phyloP scores from a whole-genome alignment of 2,888 invertebrate species.

The Chaetogeoica ovagalla region DNA sequence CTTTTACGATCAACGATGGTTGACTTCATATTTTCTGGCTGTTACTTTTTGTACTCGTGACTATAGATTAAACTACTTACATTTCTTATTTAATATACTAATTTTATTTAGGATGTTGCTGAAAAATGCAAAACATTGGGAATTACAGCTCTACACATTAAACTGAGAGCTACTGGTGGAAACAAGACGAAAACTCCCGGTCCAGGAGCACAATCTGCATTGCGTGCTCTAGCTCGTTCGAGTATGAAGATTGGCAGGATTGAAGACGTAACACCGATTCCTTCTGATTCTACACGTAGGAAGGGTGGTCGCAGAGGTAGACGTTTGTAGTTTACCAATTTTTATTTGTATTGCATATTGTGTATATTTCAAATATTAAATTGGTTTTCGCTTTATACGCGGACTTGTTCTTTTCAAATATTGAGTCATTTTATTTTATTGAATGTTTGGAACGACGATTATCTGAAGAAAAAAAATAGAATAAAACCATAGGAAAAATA shows the following conservation, averaged over 20 bases:
- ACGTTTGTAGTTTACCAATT: slow-evolving; percentile 74
- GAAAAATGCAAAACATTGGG: slow-evolving; percentile 97
- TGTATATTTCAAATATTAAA: slow-evolving; percentile 40
- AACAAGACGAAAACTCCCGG: slow-evolving; percentile 98
- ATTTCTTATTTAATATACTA: neutral
- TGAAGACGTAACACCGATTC: slow-evolving; percentile 99
- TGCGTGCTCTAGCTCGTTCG: slow-evolving; percentile 95
- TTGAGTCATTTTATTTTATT: too few relatives aligned
- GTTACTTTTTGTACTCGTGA: too few relatives aligned
- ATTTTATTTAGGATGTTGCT: slow-evolving; percentile 81
- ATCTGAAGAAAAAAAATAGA: too few relatives aligned
- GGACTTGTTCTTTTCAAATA: neutral
- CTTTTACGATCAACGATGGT: too few relatives aligned
- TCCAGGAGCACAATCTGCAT: slow-evolving; percentile 97
- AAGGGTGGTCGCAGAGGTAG: slow-evolving; percentile 99
- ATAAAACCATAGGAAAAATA: too few relatives aligned
- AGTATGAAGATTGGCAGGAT: slow-evolving; percentile 99
- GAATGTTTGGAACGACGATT: too few relatives aligned
- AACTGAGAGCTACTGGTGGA: slow-evolving; percentile 96
- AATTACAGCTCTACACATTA: slow-evolving; percentile 97
- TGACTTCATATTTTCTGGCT: too few relatives aligned
- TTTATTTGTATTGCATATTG: slow-evolving; percentile 40
- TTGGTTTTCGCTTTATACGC: slow-evolving; percentile 35
- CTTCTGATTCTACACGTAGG: slow-evolving; percentile 97
- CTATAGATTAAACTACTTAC: too few relatives aligned